A percentile compares a stretch with the other conserved stretches of the same genome.
phyloP scores from a whole-genome alignment of 2,888 invertebrate species.

The Chrysolina haemoptera region DNA sequence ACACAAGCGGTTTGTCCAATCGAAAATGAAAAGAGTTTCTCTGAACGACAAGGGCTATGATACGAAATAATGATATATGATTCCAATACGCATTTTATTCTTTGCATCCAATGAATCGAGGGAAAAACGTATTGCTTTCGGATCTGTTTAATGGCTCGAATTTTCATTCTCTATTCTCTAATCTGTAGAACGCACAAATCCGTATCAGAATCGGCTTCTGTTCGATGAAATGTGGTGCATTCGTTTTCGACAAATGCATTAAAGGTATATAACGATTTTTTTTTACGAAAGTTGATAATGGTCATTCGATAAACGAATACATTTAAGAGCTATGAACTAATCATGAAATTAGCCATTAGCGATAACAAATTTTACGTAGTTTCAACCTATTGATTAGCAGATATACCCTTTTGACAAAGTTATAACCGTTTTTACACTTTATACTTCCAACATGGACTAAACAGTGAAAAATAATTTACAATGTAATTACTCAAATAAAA shows the following conservation, averaged over 20 bases:
- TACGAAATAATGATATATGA: constrained; percentile 27
- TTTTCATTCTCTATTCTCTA: constrained; percentile 20
- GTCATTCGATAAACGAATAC: not conserved
- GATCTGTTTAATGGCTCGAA: constrained; percentile 30
- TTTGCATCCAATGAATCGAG: constrained; percentile 19
- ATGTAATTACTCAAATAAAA: no score
- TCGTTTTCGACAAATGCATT: not conserved
- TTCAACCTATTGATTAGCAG: no score
- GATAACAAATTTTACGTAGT: no score
- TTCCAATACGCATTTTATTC: not conserved
- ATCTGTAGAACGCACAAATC: constrained; percentile 8
- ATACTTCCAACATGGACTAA: no score
- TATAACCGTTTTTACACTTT: no score
- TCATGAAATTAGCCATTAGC: no score
- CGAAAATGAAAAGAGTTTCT: not conserved
- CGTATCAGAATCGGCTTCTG: not conserved
- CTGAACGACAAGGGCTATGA: not conserved
- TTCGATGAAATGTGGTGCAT: not conserved
- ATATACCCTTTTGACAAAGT: no score
- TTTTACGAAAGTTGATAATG: not conserved
- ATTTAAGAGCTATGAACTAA: no score
- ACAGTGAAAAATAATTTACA: no score
- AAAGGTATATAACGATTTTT: no score
- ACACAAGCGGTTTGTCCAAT: not conserved
- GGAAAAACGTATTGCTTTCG: constrained; percentile 24